Base-by-base conservation (phyloP, 2,888 invertebrate species). In the Eurytoma californica region DNA sequence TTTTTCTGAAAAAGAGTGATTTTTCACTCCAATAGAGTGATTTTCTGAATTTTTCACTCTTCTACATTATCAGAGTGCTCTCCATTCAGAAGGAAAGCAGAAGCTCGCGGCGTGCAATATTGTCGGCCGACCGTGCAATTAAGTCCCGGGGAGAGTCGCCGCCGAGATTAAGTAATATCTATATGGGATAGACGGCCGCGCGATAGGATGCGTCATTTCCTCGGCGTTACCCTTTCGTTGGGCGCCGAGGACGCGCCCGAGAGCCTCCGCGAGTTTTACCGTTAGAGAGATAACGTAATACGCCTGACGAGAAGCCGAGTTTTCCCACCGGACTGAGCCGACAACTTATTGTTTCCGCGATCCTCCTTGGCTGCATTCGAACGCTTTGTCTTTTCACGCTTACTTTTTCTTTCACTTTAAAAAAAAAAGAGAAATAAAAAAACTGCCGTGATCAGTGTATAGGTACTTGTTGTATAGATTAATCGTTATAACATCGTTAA, bases 281-380 rank as follows among this genome's bases (percentile, higher is more conserved):
- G 72, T 58, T 65, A 69, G 28, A 72, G 72, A 75, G 72, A 81
- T 78, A 78, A 78, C 14, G 30, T 12, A 53, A 63, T 24, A 24
- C 47, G 63, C 39, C 18, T 28, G 39, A 51, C 28, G 14, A 14
- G n/a, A 57, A 68, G 58, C 55, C 20, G 67, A 72, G 51, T 80
- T 77, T 80, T 73, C 74, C 80, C 28, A 24, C 39, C 24, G 57
- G 28, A 24, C 55, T 7, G 4, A 49, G 12, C 18, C 61, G 70
- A 51, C 58, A 28, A 74, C 69, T 76, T 74, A 76, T 63, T 72
- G 77, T 81, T 85, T 84, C 72, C 84, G 81, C 82, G 83, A 84
- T 80, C 80, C 70, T 80, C 72, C 63, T 60, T 51, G 53, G 5
- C 16, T 5, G 4, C 13, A 58, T 24, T 66, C n/a, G 49, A 58